Conservation (phyloP, 2,797 vertebrate genomes). For the Danionella dracula region DNA sequence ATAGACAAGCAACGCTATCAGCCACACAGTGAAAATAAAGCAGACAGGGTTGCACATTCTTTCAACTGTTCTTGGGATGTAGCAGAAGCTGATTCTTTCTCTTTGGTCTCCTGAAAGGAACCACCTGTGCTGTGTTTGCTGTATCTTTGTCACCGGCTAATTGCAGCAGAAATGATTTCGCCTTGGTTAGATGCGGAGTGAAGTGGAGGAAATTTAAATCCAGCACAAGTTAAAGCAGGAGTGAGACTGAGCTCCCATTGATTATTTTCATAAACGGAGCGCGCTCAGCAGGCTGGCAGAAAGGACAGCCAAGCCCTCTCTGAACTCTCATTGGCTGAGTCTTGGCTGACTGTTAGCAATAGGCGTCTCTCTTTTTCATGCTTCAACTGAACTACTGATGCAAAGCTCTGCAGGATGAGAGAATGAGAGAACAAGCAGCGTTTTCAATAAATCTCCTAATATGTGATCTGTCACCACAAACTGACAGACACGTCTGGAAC, state of each 20-base stretch:
- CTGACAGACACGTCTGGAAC: conserved; percentile 15
- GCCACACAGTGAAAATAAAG: conserved; percentile 67
- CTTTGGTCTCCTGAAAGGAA: conserved; percentile 14
- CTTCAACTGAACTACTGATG: conserved; percentile 16
- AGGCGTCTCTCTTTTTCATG: conserved; percentile 21
- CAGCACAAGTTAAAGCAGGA: conserved; percentile 59
- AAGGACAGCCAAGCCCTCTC: conserved; percentile 11
- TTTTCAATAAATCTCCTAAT: conserved; percentile 27
- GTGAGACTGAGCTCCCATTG: conserved; percentile 54
- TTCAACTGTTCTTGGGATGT: conserved; percentile 51
- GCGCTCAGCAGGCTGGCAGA: conserved; percentile 9
- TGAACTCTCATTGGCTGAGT: conserved; percentile 20
- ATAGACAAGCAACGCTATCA: conserved; percentile 69
- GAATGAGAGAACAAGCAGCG: conserved; percentile 1
- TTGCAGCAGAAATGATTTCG: conserved; percentile 35
- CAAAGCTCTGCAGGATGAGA: conserved; percentile 30
- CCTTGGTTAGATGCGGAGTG: conserved; percentile 38
- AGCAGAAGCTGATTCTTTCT: conserved; percentile 29
- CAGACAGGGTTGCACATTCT: conserved; percentile 71
- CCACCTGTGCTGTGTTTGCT: conserved; percentile 25
- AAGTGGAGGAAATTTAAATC: conserved; percentile 62
- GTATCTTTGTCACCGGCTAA: conserved; percentile 35
- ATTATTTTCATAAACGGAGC: conserved; percentile 50
- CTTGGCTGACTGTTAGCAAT: conserved; percentile 6
- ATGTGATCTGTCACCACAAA: conserved; percentile 13